Percentiles rank a stretch among this genome's conserved stretches.
Evolutionary conservation across 2,113 vertebrate genomes (phyloP).

Genomic region (Oncorhynchus gorbuscha): DNA sequence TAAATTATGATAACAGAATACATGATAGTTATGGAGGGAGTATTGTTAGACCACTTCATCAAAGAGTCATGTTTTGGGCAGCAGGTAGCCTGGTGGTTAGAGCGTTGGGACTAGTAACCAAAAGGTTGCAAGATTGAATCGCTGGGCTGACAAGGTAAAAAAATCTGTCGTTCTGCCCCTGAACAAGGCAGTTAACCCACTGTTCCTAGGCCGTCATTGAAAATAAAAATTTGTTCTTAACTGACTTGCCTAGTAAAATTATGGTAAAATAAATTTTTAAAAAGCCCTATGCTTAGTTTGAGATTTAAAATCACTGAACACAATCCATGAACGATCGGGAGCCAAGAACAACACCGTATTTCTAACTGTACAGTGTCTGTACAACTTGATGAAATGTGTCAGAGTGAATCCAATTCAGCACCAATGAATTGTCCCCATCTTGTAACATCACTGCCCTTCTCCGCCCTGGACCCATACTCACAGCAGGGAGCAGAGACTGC

Average conservation of each 20-base stretch:
- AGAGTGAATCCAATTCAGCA: not conserved
- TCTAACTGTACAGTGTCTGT: no score
- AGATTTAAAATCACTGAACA: not conserved
- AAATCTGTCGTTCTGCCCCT: no score
- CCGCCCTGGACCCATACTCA: slow-evolving; percentile 75
- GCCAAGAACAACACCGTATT: no score
- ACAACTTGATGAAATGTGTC: no score
- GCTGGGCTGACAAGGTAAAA: no score
- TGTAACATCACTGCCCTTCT: not conserved
- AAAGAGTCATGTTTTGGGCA: not conserved
- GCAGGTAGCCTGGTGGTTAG: no score
- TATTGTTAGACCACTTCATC: not conserved
- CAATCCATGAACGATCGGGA: not conserved
- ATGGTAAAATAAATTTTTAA: not conserved
- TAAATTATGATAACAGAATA: not conserved
- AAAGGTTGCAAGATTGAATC: no score
- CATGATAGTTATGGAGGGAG: not conserved
- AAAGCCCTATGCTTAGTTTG: not conserved
- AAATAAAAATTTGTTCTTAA: no score
- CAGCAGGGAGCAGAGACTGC: slow-evolving; percentile 96
- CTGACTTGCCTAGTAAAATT: no score
- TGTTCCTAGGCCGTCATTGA: no score
- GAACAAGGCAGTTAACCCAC: no score
- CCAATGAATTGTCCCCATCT: not conserved
- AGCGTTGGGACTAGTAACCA: no score